phyloP scores from a whole-genome alignment of 2,888 invertebrate genomes.

The Lottia gigantea region DNA sequence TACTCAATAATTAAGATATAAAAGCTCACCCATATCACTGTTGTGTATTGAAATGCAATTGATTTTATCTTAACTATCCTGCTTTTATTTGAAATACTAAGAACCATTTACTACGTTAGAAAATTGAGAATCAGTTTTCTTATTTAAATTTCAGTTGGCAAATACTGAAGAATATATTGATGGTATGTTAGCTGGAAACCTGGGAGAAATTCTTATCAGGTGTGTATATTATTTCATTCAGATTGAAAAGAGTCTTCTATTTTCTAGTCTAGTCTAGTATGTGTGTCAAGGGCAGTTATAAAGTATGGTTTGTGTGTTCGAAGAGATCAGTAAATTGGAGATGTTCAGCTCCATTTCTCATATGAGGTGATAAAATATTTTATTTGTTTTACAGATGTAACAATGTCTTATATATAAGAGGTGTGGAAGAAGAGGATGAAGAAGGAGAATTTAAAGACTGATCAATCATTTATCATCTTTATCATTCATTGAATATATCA shows the following conservation, averaged over 20 bases:
- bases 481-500: background rate
- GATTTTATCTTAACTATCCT: too few relatives aligned
- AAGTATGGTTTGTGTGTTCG: too few relatives aligned
- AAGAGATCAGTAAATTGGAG: too few relatives aligned
- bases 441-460: conserved; percentile 95
- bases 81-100: background rate
- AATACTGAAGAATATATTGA: conserved; percentile 98
- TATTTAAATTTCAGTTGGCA: conserved; percentile 78
- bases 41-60: background rate
- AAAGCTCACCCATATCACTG: too few relatives aligned
- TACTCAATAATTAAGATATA: too few relatives aligned
- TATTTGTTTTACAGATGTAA: conserved; percentile 75
- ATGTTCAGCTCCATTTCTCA: too few relatives aligned
- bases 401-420: conserved; percentile 94
- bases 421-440: conserved; percentile 91
- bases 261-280: background rate
- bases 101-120: too few relatives aligned
- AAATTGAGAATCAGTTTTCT: too few relatives aligned
- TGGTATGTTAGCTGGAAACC: conserved; percentile 88
- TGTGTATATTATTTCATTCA: conserved; percentile 65
- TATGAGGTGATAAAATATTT: background rate
- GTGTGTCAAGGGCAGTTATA: too few relatives aligned
- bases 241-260: background rate
- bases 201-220: conserved; percentile 96
- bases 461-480: conserved; percentile 17